Evolutionary conservation across 2,888 invertebrate genomes (phyloP), one percentile per base, ranked within the genome.

Genomic region (Phortica okadai): DNA sequence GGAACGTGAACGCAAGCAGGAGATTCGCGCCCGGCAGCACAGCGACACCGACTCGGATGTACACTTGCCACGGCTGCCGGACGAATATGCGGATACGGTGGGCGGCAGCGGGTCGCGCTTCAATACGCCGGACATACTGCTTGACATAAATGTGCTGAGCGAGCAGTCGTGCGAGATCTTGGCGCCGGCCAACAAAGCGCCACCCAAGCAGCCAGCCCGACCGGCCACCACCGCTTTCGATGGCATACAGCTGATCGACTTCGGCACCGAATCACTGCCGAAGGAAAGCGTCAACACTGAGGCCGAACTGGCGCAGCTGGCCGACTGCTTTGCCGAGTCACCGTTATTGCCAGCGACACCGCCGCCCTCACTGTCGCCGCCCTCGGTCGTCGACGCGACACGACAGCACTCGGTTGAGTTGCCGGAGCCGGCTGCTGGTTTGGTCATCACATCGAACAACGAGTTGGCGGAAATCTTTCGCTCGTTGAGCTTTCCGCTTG

Each of bases 401-500:
- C 10, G 14, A 11, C 11, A 25, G 54, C 72, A 72, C 21, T 72
- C 72, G 50, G 54, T 72, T 0, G 50, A 50, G 7, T 6, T 69
- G 45, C 41, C 69, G n/a, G 69, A 69, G 21, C 62, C 16, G 21
- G 74, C 90, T 87, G 81, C 90, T 82, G 45, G 45, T 45, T 82
- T 89, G 78, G 82, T 90, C 3, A 87, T 90, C 7, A 87, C 91
- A 7, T 90, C 90, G 64, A 90, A 88, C 76, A 88, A 90, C 0
- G 90, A 91, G 74, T 81, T 90, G 73, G 91, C 89, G 2, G 90
- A 90, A 78, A 87, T 90, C 54, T 90, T 90, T 83, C 91, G 90
- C 25, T 90, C 90, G 45, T 83, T 90, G 3, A 91, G 90, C 76
- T 90, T 91, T 74, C 91, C 90, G 10, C 83, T 89, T 74, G 88